These are phyloP conservation scores for Troglohyphantes excavatus DNA, from an alignment of 2,888 invertebrate genomes.

Conservation along the genomic window DNA sequence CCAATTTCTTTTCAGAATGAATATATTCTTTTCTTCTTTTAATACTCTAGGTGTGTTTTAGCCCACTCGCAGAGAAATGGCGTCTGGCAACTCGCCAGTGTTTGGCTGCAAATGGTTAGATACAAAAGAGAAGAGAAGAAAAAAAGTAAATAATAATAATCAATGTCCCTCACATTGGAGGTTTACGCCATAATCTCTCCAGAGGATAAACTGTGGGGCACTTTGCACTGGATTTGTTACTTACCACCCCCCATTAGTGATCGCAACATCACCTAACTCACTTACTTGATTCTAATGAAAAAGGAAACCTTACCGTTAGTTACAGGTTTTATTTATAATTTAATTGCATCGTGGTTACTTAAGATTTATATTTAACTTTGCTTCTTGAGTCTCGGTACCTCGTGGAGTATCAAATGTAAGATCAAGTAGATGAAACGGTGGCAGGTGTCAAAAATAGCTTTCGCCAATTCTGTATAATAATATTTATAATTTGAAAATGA, in stretches of 20 bases:
- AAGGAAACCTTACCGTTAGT: neutral
- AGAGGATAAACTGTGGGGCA: constrained; percentile 24
- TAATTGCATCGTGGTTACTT: neutral
- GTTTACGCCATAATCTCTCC: constrained; percentile 20
- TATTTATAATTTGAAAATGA: too few species aligned
- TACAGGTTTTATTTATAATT: constrained; percentile 18
- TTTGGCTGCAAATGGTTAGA: constrained; percentile 42
- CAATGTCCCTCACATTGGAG: constrained; percentile 36
- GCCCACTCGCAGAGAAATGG: constrained; percentile 18
- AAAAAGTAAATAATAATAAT: constrained; percentile 25
- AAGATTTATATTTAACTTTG: too few species aligned
- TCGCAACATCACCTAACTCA: neutral
- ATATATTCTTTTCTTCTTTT: constrained; percentile 46
- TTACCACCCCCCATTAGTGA: constrained; percentile 24
- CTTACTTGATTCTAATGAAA: neutral
- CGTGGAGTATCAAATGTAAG: too few species aligned
- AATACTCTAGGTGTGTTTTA: constrained; percentile 30
- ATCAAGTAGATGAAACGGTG: too few species aligned
- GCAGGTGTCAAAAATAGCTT: too few species aligned
- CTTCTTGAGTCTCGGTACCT: too few species aligned
- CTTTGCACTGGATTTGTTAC: constrained; percentile 47
- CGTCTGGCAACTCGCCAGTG: constrained; percentile 56
- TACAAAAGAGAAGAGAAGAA: neutral
- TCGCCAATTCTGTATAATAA: too few species aligned
- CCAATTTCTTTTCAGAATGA: constrained; percentile 63